Conservation (phyloP, 2,113 vertebrate genomes). For the Engystomops pustulosus region DNA sequence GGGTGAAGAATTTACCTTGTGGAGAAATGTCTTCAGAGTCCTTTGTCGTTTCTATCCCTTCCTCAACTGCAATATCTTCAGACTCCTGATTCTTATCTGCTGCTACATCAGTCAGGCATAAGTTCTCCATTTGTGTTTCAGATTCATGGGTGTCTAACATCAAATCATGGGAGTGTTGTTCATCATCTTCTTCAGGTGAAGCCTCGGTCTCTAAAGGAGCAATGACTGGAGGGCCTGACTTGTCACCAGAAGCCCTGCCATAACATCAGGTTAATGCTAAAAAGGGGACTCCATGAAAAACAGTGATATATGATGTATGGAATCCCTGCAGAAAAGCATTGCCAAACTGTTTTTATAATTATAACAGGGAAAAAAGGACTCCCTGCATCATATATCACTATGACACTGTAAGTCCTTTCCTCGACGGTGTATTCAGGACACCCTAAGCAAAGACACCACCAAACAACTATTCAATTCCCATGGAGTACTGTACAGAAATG, state of each 20-base stretch:
- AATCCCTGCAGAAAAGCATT: too few species aligned
- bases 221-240: slow-evolving; percentile 83
- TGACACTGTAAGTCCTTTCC: too few species aligned
- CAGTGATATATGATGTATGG: too few species aligned
- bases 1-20: neutral
- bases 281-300: too few species aligned
- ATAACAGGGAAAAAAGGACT: too few species aligned
- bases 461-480: too few species aligned
- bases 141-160: slow-evolving; percentile 40
- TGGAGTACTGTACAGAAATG: too few species aligned
- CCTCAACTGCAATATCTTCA: slow-evolving; percentile 18
- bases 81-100: neutral
- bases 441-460: too few species aligned
- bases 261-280: neutral
- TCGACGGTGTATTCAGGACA: too few species aligned
- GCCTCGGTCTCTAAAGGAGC: slow-evolving; percentile 64
- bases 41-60: neutral
- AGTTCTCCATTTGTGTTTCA: slow-evolving; percentile 48
- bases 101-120: slow-evolving; percentile 64
- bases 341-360: too few species aligned
- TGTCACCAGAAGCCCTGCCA: slow-evolving; percentile 89
- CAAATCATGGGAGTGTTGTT: slow-evolving; percentile 11
- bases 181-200: slow-evolving; percentile 58
- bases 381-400: too few species aligned
- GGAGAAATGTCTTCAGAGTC: neutral